Evolutionary conservation across 2,113 vertebrate genomes (phyloP), one percentile per base, ranked within the genome.

Genomic region (Symphodus melops): DNA sequence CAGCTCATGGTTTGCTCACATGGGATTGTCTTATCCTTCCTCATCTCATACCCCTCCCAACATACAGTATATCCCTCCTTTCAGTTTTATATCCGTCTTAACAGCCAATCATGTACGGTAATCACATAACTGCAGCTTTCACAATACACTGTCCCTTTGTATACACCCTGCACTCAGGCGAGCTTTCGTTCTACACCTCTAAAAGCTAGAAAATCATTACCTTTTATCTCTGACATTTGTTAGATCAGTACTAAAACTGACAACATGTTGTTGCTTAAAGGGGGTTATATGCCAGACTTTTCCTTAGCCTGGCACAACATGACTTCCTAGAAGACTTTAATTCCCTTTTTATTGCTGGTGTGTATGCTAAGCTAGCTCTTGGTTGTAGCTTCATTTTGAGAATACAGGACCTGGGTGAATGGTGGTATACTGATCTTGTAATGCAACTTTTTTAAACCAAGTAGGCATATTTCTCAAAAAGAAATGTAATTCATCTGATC

Each of bases 1-100:
- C 75, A 85, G 77, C 67, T 72, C 79, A 76, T 60, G 61, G 59
- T 76, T 68, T 71, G 69, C 77, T 81, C 55, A n/a, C 65, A 72
- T 64, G 52, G 59, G 64, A 52, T 70, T 87, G 75, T 79, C 75
- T 78, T 61, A 55, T 60, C 51, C 33, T 33, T 44, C 9, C 41
- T 53, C 60, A 49, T 20, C 63, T 60, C 46, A 25, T 14, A 8
- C 21, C 23, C 58, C 73, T 77, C 63, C 23, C 67, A 25, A 46
- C 73, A 70, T 76, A n/a, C n/a, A n/a, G n/a, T n/a, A 60, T 25
- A 59, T 68, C 57, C 59, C 51, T 69, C 44, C 23, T 57, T 69
- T 57, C 55, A 39, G 74, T 23, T 54, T 42, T 54, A 70, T 19
- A 77, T 58, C 57, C 61, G 68, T 65, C 68, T 52, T 25, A 46